Evolutionary conservation across 2,113 vertebrate species (phyloP).

Genomic region (Hemiscyllium ocellatum): DNA sequence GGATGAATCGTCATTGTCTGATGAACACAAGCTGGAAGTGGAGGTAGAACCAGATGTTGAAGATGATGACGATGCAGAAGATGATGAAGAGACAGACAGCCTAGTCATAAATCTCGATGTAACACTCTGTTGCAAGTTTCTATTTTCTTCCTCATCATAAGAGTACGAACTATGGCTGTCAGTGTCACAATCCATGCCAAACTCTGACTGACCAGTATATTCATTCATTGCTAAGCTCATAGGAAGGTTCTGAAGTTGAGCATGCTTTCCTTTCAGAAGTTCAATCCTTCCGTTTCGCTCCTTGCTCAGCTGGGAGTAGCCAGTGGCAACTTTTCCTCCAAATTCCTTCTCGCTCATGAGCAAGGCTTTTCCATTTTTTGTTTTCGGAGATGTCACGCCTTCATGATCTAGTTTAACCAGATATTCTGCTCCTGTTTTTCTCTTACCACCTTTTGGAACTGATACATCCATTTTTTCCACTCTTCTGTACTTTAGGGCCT

Average conservation of each 20-base stretch:
- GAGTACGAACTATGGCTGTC: constrained; percentile 89
- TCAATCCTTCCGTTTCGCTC: constrained; percentile 70
- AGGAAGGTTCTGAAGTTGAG: constrained; percentile 17
- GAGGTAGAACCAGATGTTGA: constrained; percentile 87
- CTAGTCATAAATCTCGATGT: constrained; percentile 79
- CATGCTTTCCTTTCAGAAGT: constrained; percentile 27
- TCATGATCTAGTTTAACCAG: constrained; percentile 93
- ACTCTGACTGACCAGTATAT: constrained; percentile 54
- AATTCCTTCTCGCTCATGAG: constrained; percentile 67
- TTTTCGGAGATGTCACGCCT: constrained; percentile 92
- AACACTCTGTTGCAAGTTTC: constrained; percentile 59
- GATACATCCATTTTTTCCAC: constrained; percentile 58
- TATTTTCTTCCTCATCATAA: constrained; percentile 72
- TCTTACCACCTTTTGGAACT: constrained; percentile 55
- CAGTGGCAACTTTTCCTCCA: constrained; percentile 58
- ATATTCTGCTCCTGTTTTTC: constrained; percentile 67
- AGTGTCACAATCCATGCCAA: constrained; percentile 75
- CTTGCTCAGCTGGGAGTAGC: constrained; percentile 74
- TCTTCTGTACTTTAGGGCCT: constrained; percentile 66
- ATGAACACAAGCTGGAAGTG: constrained; percentile 88
- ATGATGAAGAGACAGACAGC: constrained; percentile 83
- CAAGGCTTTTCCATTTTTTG: constrained; percentile 84
- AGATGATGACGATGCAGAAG: constrained; percentile 86
- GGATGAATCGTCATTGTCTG: constrained; percentile 90
- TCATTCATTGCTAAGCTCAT: constrained; percentile 51